Percentiles rank a stretch among this genome's conserved stretches.
Evolutionary conservation across 37 sponge, comb jelly and placozoan species (phyloP).

Genomic region (Amphimedon queenslandica): DNA sequence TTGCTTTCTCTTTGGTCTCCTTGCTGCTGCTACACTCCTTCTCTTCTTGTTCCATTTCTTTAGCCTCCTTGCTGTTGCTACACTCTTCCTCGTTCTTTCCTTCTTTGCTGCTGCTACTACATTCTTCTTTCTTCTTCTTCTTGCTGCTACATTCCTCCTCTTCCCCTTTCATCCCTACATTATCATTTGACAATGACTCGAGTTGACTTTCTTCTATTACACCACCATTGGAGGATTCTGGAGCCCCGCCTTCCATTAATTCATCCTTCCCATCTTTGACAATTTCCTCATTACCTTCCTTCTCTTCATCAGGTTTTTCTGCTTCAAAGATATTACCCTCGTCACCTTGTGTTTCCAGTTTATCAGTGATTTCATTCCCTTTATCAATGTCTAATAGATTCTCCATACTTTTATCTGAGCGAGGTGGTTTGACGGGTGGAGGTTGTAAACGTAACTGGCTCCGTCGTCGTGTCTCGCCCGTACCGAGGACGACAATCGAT

Average conservation of each 20-base stretch:
- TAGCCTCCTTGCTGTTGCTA: background rate
- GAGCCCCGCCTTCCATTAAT: background rate
- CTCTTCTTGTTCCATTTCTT: background rate
- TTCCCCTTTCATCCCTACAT: constrained; percentile 1
- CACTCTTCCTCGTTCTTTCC: constrained; percentile 1
- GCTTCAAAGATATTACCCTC: background rate
- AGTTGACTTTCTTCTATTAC: background rate
- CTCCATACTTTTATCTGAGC: too few relatives aligned
- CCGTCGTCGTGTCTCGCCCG: constrained; percentile 25
- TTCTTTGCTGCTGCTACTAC: background rate
- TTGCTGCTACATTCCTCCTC: constrained; percentile 18
- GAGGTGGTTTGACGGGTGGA: constrained; percentile 35
- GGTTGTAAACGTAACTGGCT: background rate
- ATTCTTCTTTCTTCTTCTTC: constrained; percentile 7
- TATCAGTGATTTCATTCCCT: too few relatives aligned
- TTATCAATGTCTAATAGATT: too few relatives aligned
- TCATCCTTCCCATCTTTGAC: constrained; percentile 3
- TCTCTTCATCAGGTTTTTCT: background rate
- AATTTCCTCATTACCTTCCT: background rate
- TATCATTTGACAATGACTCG: background rate
- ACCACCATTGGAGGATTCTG: background rate
- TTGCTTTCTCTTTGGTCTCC: constrained; percentile 2
- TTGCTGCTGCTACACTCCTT: background rate
- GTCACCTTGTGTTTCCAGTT: too few relatives aligned
- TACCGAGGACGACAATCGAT: too few relatives aligned